These are phyloP conservation scores for Pocillopora damicornis DNA, from an alignment of 64 coral and sea anemone species.

Conservation along the genomic window DNA sequence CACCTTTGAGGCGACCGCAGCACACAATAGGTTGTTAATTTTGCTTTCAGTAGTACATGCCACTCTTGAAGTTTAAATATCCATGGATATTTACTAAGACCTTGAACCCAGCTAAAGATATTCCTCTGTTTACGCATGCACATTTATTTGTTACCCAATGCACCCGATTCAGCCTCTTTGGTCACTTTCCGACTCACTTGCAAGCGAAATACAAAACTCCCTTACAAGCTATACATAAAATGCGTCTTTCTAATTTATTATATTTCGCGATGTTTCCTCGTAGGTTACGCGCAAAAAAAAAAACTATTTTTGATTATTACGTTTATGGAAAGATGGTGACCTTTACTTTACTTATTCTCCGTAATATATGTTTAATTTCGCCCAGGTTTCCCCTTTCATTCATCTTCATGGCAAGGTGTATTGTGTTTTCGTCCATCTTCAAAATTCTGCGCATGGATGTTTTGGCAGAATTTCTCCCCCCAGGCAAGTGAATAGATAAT, in stretches of 20 bases:
- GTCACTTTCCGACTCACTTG: neutral
- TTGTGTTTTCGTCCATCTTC: too few species aligned
- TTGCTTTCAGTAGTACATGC: constrained; percentile 43
- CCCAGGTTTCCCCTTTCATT: too few species aligned
- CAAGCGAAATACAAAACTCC: neutral
- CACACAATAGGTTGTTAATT: constrained; percentile 23
- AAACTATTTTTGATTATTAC: too few species aligned
- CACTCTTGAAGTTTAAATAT: constrained; percentile 54
- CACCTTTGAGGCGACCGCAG: constrained; percentile 10
- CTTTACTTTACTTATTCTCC: too few species aligned
- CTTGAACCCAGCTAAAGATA: neutral
- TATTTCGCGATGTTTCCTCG: too few species aligned
- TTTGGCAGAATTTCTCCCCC: constrained; percentile 2
- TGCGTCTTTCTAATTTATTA: too few species aligned
- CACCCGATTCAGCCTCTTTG: neutral
- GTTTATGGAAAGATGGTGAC: too few species aligned
- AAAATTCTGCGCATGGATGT: constrained; percentile 8
- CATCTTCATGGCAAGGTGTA: too few species aligned
- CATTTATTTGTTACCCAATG: neutral
- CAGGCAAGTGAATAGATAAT: neutral
- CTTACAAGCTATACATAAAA: too few species aligned
- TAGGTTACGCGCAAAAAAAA: too few species aligned
- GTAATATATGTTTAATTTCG: too few species aligned
- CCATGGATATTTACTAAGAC: constrained; percentile 50
- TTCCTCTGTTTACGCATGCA: neutral